A percentile compares a stretch with the other conserved stretches of the same genome.
These are phyloP conservation scores for Tridacna crocea DNA, from an alignment of 2,888 invertebrate genomes.

Conservation along the genomic window DNA sequence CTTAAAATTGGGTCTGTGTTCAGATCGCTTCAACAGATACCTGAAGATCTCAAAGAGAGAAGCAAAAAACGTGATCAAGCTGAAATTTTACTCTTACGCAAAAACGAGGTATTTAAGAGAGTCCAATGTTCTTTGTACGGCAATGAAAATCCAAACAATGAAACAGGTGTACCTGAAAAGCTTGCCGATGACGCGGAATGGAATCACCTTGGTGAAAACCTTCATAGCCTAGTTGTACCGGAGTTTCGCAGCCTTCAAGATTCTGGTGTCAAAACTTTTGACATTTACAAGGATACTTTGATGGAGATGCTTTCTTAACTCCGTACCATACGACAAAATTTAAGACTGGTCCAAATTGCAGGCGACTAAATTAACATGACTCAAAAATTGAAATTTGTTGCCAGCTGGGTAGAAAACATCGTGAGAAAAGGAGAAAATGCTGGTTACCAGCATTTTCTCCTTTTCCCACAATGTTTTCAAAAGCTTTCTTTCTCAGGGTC, in stretches of 20 bases:
- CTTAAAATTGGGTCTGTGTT: neutral
- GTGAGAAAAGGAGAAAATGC: too few species aligned
- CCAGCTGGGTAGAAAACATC: too few species aligned
- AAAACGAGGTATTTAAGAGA: slow-evolving; percentile 12
- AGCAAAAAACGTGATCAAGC: neutral
- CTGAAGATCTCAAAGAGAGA: neutral
- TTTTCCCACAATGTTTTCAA: too few species aligned
- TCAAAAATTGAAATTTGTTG: too few species aligned
- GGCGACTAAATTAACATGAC: too few species aligned
- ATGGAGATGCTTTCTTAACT: too few species aligned
- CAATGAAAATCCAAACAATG: neutral
- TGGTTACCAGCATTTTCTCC: too few species aligned
- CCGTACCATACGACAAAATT: too few species aligned
- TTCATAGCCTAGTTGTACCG: neutral
- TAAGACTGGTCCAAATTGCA: too few species aligned
- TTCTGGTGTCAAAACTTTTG: neutral
- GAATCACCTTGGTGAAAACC: neutral
- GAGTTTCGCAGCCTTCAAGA: neutral
- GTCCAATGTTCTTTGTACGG: neutral
- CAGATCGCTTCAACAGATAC: neutral
- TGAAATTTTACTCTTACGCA: slow-evolving; percentile 3
- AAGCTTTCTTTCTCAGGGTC: too few species aligned
- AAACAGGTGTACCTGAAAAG: neutral
- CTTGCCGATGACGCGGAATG: neutral
- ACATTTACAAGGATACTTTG: too few species aligned